Evolutionary conservation across 2,797 vertebrate genomes (phyloP), one percentile per base, ranked within the genome.

Genomic region (Enteromius viviparus): DNA sequence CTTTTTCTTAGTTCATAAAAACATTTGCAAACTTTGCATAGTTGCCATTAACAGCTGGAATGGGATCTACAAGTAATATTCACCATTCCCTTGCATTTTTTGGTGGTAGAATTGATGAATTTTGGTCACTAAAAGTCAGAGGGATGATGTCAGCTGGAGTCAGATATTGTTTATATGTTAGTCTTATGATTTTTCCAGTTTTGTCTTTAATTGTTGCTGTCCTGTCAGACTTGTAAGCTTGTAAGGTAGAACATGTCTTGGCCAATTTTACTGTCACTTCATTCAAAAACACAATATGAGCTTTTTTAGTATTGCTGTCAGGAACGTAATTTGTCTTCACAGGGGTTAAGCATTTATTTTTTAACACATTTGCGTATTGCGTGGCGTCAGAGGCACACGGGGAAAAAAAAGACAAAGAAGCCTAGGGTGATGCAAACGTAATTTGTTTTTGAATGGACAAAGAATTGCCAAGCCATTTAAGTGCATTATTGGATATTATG

Each of bases 391-490:
- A 76, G 47, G 53, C 32, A 32, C n/a, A 53, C 76, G 40, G n/a
- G n/a, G n/a, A 83, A 77, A 75, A 65, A 53, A 65, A 53, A 66
- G 64, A 72, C 23, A 72, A 83, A 87, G 77, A 81, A 51, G 75
- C 75, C 62, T 80, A n/a, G 42, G 49, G 65, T 84, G 62, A 84
- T 82, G 60, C 70, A n/a, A 76, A 69, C 37, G 19, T 84, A 55
- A 83, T 78, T 80, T 21, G 21, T 85, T 77, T 85, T 64, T 64
- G 19, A 77, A 58, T 76, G 65, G 64, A 81, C 40, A 60, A 70
- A 76, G 76, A 87, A 85, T 85, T 87, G 79, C 84, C 49, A 64
- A 80, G 49, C 79, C 66, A 84, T 88, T 87, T 80, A 87, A 84
- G 62, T 87, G 55, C 81, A 80, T 84, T 84, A 84, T 88, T 82